Conservation (phyloP, 1,140 invertebrate species). For the Drosophila watanabei region DNA sequence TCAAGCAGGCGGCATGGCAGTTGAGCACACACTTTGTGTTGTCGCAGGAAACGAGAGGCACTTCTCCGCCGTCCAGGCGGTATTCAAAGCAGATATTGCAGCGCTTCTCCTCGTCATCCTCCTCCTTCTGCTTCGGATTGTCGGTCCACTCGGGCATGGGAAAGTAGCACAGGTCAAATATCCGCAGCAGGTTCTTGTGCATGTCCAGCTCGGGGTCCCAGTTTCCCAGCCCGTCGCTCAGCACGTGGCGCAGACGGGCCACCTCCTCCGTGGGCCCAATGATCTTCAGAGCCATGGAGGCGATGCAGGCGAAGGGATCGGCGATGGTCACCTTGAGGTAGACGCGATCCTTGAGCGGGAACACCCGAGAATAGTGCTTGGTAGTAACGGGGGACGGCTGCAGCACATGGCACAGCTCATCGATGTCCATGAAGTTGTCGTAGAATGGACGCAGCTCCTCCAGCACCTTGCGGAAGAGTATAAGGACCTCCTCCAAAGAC, state of each 20-base stretch:
- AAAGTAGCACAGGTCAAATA: slow-evolving; percentile 80
- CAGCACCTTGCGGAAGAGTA: slow-evolving; percentile 65
- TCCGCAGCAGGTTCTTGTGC: slow-evolving; percentile 79
- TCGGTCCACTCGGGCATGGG: slow-evolving; percentile 64
- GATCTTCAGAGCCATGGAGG: slow-evolving; percentile 69
- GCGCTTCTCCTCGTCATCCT: slow-evolving; percentile 44
- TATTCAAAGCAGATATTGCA: slow-evolving; percentile 81
- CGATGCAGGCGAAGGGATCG: slow-evolving; percentile 66
- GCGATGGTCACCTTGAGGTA: slow-evolving; percentile 68
- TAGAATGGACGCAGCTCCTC: slow-evolving; percentile 76
- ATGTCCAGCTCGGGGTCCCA: slow-evolving; percentile 80
- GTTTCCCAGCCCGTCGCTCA: slow-evolving; percentile 69
- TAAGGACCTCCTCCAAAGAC: slow-evolving; percentile 34
- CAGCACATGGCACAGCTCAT: slow-evolving; percentile 78
- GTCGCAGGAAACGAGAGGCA: slow-evolving; percentile 82
- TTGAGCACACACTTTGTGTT: slow-evolving; percentile 72
- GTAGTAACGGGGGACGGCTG: slow-evolving; percentile 68
- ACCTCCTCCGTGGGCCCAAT: slow-evolving; percentile 79
- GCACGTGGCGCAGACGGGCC: slow-evolving; percentile 55
- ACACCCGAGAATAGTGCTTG: slow-evolving; percentile 71
- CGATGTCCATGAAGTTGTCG: slow-evolving; percentile 71
- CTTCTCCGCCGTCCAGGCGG: slow-evolving; percentile 65
- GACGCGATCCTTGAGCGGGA: slow-evolving; percentile 67
- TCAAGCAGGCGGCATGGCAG: slow-evolving; percentile 76
- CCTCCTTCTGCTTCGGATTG: slow-evolving; percentile 6